These are phyloP conservation scores for Dendronephthya gigantea DNA, from an alignment of 64 coral and sea anemone genomes.

Conservation along the genomic window DNA sequence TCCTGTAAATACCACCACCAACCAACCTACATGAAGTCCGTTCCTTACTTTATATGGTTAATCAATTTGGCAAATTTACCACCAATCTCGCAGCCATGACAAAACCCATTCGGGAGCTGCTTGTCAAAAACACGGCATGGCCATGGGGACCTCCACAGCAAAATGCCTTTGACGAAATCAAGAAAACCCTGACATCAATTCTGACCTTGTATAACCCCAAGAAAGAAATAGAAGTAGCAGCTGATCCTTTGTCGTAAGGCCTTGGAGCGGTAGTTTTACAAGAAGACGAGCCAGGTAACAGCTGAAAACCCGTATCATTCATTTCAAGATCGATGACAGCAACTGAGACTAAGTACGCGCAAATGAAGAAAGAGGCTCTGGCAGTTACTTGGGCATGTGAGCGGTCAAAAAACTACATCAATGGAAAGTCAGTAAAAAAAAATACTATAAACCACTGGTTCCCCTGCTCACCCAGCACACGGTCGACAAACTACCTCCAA, in stretches of 20 bases:
- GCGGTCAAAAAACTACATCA: constrained; percentile 1
- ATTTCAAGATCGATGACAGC: constrained; percentile 15
- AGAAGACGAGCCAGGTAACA: background rate
- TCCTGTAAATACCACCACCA: background rate
- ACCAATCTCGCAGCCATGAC: too few species aligned
- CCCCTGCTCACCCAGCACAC: constrained; percentile 5
- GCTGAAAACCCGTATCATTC: background rate
- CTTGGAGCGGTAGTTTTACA: constrained; percentile 19
- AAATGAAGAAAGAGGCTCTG: too few species aligned
- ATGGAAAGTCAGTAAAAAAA: constrained; percentile 21
- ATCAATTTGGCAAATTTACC: too few species aligned
- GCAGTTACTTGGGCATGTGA: too few species aligned
- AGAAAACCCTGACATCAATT: background rate
- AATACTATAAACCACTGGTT: constrained; percentile 9
- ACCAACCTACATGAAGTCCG: background rate
- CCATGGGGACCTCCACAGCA: too few species aligned
- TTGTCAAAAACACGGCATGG: too few species aligned
- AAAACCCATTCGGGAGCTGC: too few species aligned
- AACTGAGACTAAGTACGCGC: too few species aligned
- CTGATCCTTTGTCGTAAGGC: background rate
- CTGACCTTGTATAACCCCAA: too few species aligned
- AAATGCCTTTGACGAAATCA: too few species aligned
- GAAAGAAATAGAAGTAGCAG: too few species aligned
- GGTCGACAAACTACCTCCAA: background rate
- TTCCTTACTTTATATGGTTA: too few species aligned